Base-by-base conservation (phyloP, 2,113 vertebrate genomes). In the Muscicapa adusta region DNA sequence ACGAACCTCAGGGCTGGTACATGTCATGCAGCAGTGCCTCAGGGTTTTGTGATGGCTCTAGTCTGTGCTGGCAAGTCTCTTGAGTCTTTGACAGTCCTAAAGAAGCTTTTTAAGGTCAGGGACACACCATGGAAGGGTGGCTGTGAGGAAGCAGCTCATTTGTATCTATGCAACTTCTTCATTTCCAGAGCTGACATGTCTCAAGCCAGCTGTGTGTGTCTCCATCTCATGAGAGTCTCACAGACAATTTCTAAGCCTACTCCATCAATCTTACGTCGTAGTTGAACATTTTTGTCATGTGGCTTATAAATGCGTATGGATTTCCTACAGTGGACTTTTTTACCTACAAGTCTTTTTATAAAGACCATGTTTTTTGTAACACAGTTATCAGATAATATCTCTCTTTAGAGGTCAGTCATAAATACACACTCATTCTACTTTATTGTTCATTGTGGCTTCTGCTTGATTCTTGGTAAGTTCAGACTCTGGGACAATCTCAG, bases 361-460 rank as follows among this genome's bases (percentile, higher is more conserved):
- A 82, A 75, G 29, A 45, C 22, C 29, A 65, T 31, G 43, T 1
- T 8, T 62, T 77, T 77, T 94, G 80, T 66, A 67, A 38, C 13
- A 42, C 28, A 12, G 10, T n/a, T 78, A 58, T 8, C 16, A 57
- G 61, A 70, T 54, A 88, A 33, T 54, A 31, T 19, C 25, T 73
- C 68, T 94, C 76, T 61, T 75, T 72, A 93, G 89, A 93, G 73
- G 60, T 89, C 54, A 93, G 12, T 88, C 43, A 67, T 56, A 92
- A 94, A 85, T 34, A 29, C 9, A 26, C 9, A 54, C 14, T 84
- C 43, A 58, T 91, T 72, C 42, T 11, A 42, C 42, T 85, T 72
- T 33, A 63, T 79, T 87, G 36, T 72, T 82, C 20, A 9, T 38
- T 45, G 50, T 26, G 18, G 24, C 33, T 94, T 87, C 73, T 85